phyloP scores from a whole-genome alignment of 2,113 vertebrate genomes.

The Pteruthius melanotis region DNA sequence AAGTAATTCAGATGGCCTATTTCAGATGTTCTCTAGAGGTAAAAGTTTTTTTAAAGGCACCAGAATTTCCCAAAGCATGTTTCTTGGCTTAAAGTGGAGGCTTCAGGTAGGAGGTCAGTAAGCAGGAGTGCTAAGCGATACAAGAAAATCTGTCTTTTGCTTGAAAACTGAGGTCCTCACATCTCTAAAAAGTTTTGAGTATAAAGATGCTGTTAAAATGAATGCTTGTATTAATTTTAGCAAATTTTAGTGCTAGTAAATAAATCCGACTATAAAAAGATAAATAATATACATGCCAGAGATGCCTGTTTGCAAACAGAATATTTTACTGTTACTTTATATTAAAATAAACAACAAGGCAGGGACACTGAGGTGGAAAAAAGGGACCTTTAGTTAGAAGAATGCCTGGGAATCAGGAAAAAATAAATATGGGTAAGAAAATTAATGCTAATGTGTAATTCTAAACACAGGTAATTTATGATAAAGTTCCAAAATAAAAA shows the following conservation, averaged over 20 bases:
- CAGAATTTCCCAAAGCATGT: neutral
- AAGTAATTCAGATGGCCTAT: neutral
- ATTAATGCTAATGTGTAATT: neutral
- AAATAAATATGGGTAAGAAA: neutral
- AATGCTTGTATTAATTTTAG: neutral
- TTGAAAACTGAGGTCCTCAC: neutral
- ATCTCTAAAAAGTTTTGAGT: neutral
- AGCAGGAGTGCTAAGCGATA: neutral
- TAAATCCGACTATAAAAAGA: neutral
- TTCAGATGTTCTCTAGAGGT: neutral
- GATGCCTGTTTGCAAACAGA: neutral
- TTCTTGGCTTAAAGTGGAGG: neutral
- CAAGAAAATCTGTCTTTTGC: neutral
- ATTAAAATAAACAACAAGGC: accelerated
- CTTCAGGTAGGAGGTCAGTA: neutral
- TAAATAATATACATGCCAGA: neutral
- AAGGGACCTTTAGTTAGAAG: neutral
- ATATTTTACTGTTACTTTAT: neutral
- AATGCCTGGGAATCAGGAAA: neutral
- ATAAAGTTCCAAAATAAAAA: neutral
- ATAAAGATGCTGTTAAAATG: neutral
- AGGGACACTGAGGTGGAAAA: accelerated
- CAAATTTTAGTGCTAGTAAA: neutral
- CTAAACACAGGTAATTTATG: neutral
- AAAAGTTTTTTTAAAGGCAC: neutral